phyloP scores from a whole-genome alignment of 2,888 invertebrate species.

The Mactromeris polynyma region DNA sequence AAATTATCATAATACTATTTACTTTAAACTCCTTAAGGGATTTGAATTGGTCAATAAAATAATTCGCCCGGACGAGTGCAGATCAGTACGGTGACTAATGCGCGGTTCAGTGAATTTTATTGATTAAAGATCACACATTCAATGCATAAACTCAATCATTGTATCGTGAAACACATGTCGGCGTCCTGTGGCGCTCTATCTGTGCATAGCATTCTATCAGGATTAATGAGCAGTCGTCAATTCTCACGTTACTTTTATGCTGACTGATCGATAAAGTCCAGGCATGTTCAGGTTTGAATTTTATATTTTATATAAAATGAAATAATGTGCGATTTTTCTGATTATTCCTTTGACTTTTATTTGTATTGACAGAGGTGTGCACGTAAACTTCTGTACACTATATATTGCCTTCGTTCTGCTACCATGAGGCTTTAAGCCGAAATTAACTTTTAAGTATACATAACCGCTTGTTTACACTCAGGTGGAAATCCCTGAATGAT shows the following conservation, averaged over 20 bases:
- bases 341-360: background rate
- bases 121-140: background rate
- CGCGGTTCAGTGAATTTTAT: conserved; percentile 2
- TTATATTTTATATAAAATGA: background rate
- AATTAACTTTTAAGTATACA: background rate
- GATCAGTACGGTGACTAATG: background rate
- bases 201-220: background rate
- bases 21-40: background rate
- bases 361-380: background rate
- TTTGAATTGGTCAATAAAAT: conserved; percentile 12
- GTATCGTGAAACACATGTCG: conserved; percentile 7
- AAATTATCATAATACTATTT: background rate
- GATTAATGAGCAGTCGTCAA: no score
- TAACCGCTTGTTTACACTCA: background rate
- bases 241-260: background rate
- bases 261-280: background rate
- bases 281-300: background rate
- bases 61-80: background rate
- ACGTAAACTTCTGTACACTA: background rate
- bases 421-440: background rate
- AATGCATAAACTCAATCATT: background rate
- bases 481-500: background rate
- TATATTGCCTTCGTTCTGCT: background rate
- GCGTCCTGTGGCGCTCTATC: background rate
- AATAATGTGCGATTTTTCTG: background rate